These are phyloP conservation scores for Pterobdella sp. DNA, from an alignment of 2,888 invertebrate species.

Conservation along the genomic window DNA sequence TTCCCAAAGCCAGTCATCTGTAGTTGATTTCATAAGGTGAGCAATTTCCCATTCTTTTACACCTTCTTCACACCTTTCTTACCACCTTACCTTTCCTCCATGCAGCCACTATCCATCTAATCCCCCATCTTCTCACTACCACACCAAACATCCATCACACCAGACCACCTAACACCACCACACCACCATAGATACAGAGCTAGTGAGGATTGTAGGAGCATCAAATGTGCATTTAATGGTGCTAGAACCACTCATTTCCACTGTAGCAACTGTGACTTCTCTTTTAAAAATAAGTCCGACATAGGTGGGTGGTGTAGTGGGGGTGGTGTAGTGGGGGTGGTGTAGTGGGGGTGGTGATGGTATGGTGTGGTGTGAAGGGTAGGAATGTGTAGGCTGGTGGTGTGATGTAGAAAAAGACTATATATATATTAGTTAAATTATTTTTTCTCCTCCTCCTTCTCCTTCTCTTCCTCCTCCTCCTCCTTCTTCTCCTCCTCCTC, in stretches of 20 bases:
- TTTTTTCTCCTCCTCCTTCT: no score
- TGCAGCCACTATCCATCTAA: no score
- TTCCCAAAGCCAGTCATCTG: no score
- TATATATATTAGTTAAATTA: no score
- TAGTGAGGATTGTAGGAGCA: conserved; percentile 86
- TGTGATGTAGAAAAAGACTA: no score
- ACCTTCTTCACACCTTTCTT: neutral
- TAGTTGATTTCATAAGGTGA: no score
- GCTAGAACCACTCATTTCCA: conserved; percentile 96
- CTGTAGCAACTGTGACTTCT: conserved; percentile 83
- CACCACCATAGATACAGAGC: conserved; percentile 72
- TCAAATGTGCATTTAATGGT: conserved; percentile 81
- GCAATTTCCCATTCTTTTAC: no score
- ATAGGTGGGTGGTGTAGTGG: conserved; percentile 82
- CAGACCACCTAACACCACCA: neutral
- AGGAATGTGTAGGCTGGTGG: no score
- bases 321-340: no score
- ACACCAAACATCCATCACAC: neutral
- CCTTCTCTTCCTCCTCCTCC: neutral
- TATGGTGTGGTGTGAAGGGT: neutral
- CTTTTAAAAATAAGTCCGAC: conserved; percentile 97
- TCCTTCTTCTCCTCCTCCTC: neutral
- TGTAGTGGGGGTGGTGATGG: neutral
- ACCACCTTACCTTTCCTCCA: neutral
- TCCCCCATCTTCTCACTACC: neutral